These are phyloP conservation scores for Helicoverpa assulta DNA, from an alignment of 2,888 invertebrate species.

Conservation along the genomic window DNA sequence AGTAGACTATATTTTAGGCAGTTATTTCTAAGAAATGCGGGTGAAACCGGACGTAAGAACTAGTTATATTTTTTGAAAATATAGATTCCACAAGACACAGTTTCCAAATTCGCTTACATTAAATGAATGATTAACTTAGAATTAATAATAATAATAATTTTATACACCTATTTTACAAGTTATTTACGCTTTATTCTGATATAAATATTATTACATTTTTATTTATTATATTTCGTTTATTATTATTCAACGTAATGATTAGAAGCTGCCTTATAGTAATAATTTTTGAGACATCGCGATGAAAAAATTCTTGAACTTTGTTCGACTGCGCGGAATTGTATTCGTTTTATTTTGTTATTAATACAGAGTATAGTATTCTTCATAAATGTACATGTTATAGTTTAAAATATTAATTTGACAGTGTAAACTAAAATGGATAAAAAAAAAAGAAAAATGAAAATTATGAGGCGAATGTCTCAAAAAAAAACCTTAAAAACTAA, in stretches of 20 bases:
- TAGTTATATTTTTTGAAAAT: too few relatives aligned
- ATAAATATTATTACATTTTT: constrained; percentile 60
- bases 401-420: background rate
- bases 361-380: background rate
- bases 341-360: background rate
- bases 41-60: too few relatives aligned
- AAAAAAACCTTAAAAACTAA: constrained; percentile 40
- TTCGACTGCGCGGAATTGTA: background rate
- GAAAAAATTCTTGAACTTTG: constrained; percentile 6
- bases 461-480: constrained; percentile 21
- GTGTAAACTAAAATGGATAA: background rate
- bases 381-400: too few relatives aligned
- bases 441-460: too few relatives aligned
- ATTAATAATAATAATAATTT: constrained; percentile 39
- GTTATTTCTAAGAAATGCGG: too few relatives aligned
- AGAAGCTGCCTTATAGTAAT: constrained; percentile 56
- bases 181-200: constrained; percentile 36
- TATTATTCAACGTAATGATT: constrained; percentile 39
- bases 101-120: constrained; percentile 19
- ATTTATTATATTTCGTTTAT: constrained; percentile 28
- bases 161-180: constrained; percentile 60
- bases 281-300: constrained; percentile 37
- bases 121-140: constrained; percentile 35
- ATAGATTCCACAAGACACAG: background rate
- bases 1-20: too few relatives aligned